Evolutionary conservation across 1,140 invertebrate genomes (phyloP), one percentile per base, ranked within the genome.

Genomic region (Penaeus indicus): DNA sequence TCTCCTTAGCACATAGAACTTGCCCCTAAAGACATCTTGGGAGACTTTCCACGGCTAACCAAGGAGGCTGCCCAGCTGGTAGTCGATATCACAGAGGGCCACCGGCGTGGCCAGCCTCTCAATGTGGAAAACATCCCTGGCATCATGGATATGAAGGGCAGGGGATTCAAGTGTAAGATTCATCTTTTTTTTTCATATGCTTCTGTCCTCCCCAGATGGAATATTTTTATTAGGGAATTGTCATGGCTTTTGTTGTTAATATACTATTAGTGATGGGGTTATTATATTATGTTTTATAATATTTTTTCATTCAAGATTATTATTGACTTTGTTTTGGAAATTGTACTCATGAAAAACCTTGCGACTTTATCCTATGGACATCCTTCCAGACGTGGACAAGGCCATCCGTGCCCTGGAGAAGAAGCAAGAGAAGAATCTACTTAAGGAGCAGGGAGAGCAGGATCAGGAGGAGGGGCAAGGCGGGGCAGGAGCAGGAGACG

Each of bases 21-120:
- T 25, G 97, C 97, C 1, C 97, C 97, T 0, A 97, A 97, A 92
- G 97, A 97, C 93, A 97, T 97, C 91, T 94, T 97, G 25, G 97
- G 97, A 11, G 96, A 97, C 92, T 97, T 97, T 91, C 96, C 96
- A 72, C 93, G 97, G 89, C 93, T 97, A 90, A 96, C 95, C 91
- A 94, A 96, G 90, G 95, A 97, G 91, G 94, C 95, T 90, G 96
- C 96, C 63, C 77, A 89, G 85, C 91, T 79, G 89, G 91, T 90
- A 21, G 89, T 91, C 19, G 75, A 85, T 19, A 86, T 90, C 38
- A 90, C 90, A 18, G 89, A 91, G 77, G 63, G 79, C 69, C 90
- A 88, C 64, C 80, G 90, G 5, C 85, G 69, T 61, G 79, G 86
- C 42, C 69, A 86, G 60, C 82, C 88, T 47, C 79, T 79, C 62